Evolutionary conservation across 2,113 vertebrate species (phyloP).

Genomic region (Eurypyga helias): DNA sequence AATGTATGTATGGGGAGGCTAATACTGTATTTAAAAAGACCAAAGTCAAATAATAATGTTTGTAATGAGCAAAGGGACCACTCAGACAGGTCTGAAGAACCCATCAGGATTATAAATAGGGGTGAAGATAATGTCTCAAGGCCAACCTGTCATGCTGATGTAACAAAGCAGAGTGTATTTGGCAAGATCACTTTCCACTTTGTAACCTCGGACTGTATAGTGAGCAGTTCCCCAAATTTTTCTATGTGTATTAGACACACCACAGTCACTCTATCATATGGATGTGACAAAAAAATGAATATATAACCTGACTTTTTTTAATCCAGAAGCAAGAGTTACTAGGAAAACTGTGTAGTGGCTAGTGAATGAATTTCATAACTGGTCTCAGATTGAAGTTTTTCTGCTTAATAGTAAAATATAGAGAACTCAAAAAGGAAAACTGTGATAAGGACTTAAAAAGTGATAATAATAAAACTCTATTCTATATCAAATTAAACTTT

Average conservation of each 20-base stretch:
- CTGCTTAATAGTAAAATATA: neutral
- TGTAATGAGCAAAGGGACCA: neutral
- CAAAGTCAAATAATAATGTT: neutral
- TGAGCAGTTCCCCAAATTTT: neutral
- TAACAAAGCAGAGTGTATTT: accelerated
- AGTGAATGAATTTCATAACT: neutral
- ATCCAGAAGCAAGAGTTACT: neutral
- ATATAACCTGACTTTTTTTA: neutral
- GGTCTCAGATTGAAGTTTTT: neutral
- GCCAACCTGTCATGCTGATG: neutral
- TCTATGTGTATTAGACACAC: neutral
- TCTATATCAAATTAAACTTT: neutral
- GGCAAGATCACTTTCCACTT: neutral
- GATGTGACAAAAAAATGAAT: neutral
- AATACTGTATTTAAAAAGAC: neutral
- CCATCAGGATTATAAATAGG: neutral
- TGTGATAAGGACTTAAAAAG: neutral
- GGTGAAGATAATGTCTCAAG: neutral
- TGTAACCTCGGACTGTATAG: neutral
- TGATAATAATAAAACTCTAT: neutral
- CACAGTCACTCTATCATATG: neutral
- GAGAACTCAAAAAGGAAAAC: neutral
- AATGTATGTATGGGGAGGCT: neutral
- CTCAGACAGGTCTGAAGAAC: neutral
- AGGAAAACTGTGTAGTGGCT: neutral